Evolutionary conservation across 2,113 vertebrate species (phyloP), one percentile per base, ranked within the genome.

Genomic region (Peromyscus maniculatus): DNA sequence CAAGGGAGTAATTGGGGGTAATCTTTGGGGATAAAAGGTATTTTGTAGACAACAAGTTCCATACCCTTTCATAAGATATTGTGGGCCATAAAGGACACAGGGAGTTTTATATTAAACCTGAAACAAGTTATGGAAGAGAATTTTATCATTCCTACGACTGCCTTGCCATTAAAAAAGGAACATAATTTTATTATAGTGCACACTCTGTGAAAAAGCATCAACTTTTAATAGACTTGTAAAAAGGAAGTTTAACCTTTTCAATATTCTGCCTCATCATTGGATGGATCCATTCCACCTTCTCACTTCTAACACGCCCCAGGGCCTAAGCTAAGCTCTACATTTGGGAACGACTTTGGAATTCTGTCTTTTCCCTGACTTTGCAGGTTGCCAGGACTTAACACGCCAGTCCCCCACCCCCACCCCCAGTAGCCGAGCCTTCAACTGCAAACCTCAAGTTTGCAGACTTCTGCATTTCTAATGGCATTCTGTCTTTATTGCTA

Each of bases 221-320:
- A 96, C 91, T 94, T 98, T 97, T 97, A 98, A 97, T 55, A 97
- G 97, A 95, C 93, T 93, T 97, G 91, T 93, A 98, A 98, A 98
- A 98, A 93, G 39, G 22, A 71, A 97, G 64, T 96, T 15, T 93
- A 98, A 91, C 93, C 92, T 96, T 97, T 98, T 98, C 64, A 90
- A 57, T 95, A 94, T 94, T 90, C 97, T 93, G 46, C 87, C 78
- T 97, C 96, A 96, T 96, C 28, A 0, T 19, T 39, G 69, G 87
- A 72, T 71, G 92, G 82, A 92, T 72, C 82, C 93, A 83, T 69
- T 95, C 89, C 83, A 71, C 78, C 64, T 91, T 46, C 57, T 75
- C 49, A 96, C 88, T 74, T 52, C 67, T 93, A 93, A 71, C 75
- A 1, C 59, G 67, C 94, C 83, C 13, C 78, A 69, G 80, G 93